Percentiles rank a stretch among this genome's conserved stretches.
These are phyloP conservation scores for Vultur gryphus DNA, from an alignment of 2,797 vertebrate genomes.

Conservation along the genomic window DNA sequence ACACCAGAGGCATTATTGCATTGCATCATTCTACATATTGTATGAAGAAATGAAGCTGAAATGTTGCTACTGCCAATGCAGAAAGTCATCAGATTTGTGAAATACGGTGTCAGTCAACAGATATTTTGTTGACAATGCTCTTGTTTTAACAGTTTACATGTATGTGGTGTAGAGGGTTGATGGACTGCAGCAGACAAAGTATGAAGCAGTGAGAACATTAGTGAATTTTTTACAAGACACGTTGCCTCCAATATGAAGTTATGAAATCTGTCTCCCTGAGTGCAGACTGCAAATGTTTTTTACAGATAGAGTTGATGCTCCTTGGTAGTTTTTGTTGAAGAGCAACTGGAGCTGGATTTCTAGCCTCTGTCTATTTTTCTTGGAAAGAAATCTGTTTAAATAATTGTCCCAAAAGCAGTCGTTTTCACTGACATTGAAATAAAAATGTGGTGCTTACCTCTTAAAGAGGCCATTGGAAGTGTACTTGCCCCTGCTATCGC, in stretches of 20 bases:
- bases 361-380: neutral
- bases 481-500: neutral
- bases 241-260: slow-evolving; percentile 36
- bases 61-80: slow-evolving; percentile 37
- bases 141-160: slow-evolving; percentile 53
- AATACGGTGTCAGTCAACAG: slow-evolving; percentile 60
- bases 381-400: neutral
- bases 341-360: neutral
- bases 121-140: slow-evolving; percentile 15
- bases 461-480: neutral
- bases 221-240: slow-evolving; percentile 42
- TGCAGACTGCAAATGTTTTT: neutral
- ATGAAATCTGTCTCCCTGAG: slow-evolving; percentile 30
- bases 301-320: neutral
- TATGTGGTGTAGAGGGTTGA: slow-evolving; percentile 29
- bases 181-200: slow-evolving; percentile 31
- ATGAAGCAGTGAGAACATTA: slow-evolving; percentile 3
- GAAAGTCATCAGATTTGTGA: slow-evolving; percentile 51
- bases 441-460: neutral
- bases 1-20: neutral
- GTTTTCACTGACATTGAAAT: neutral
- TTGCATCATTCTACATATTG: slow-evolving; percentile 1
- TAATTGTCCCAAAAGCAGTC: neutral
- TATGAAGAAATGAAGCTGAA: slow-evolving; percentile 35
- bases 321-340: neutral